phyloP scores from a whole-genome alignment of 2,113 vertebrate genomes.

The Bungarus multicinctus region DNA sequence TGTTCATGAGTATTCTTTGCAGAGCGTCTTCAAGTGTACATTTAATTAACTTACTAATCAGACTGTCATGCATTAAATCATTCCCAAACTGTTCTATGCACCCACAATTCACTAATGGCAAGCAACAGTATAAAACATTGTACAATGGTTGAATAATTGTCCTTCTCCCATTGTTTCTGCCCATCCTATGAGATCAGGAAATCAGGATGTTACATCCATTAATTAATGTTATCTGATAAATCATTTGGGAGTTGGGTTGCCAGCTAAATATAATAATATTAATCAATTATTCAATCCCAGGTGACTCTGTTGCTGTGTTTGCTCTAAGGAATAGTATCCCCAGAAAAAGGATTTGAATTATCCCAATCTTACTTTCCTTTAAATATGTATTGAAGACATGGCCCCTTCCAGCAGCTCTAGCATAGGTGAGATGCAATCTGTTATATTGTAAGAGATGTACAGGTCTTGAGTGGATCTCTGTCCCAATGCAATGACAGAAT shows the following conservation, averaged over 20 bases:
- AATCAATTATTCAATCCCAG: neutral
- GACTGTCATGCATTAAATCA: neutral
- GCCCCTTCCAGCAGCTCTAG: neutral
- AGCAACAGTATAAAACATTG: neutral
- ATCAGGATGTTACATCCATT: neutral
- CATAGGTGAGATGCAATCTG: neutral
- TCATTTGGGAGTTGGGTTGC: neutral
- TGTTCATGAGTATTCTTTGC: neutral
- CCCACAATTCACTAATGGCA: neutral
- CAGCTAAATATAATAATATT: neutral
- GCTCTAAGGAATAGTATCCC: neutral
- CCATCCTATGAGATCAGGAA: neutral
- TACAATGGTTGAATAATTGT: neutral
- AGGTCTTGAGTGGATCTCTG: neutral
- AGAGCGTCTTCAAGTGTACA: neutral
- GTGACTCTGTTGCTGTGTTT: neutral
- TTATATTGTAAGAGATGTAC: neutral
- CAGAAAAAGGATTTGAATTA: neutral
- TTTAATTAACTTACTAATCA: neutral
- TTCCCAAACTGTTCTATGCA: neutral
- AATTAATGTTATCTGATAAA: neutral
- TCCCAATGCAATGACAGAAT: neutral
- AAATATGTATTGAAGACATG: neutral
- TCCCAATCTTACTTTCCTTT: neutral
- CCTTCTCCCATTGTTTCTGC: neutral